phyloP scores from a whole-genome alignment of 2,797 vertebrate genomes.

The Micromesistius poutassou region DNA sequence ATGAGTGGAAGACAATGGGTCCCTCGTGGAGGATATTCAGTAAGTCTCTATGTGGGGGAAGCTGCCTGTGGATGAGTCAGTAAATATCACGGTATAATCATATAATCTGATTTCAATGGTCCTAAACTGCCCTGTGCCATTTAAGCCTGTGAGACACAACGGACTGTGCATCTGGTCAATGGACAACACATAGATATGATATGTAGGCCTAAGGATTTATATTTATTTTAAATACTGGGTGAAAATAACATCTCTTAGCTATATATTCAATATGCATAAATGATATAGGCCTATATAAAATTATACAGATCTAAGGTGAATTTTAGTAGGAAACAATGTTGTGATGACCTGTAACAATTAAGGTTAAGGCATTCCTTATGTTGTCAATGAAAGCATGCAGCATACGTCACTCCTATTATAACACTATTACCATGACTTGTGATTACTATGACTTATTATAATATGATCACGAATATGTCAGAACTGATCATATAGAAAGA shows the following conservation, averaged over 20 bases:
- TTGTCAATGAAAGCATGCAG: not conserved
- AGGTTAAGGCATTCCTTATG: not conserved
- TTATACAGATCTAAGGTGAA: too few relatives aligned
- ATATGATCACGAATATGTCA: not conserved
- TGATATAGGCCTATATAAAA: too few relatives aligned
- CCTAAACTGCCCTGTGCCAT: not conserved
- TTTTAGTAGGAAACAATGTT: not conserved
- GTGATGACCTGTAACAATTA: not conserved
- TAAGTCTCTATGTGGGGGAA: not conserved
- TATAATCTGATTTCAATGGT: constrained; percentile 26
- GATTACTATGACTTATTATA: not conserved
- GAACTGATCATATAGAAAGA: not conserved
- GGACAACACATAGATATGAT: not conserved
- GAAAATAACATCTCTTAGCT: not conserved
- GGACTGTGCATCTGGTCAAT: not conserved
- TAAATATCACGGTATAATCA: not conserved
- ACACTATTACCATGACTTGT: not conserved
- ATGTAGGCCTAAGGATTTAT: too few relatives aligned
- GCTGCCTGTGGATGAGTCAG: constrained; percentile 16
- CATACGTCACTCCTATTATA: not conserved
- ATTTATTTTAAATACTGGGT: not conserved
- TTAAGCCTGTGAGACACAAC: not conserved
- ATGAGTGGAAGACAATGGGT: not conserved
- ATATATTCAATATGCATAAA: not conserved
- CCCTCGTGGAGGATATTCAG: not conserved